Evolutionary conservation across 2,113 vertebrate genomes (phyloP), one percentile per base, ranked within the genome.

Genomic region (Alethe diademata): DNA sequence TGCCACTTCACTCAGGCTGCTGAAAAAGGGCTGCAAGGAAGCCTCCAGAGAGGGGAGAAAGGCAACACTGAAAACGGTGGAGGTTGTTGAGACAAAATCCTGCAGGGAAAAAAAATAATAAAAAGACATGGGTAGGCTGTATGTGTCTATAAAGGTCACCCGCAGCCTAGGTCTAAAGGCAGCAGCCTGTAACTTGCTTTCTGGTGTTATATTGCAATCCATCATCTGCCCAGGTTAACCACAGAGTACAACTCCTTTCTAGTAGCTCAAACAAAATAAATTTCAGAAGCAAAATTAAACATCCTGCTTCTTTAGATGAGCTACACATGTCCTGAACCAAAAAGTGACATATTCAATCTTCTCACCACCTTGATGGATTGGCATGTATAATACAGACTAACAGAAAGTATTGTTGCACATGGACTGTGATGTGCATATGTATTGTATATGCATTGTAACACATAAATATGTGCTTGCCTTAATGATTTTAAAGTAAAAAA

Each of bases 401-500:
- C 73, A 42, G 86, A 89, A 78, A 53, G 8, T 62, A 80, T 91
- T 8, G 3, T 38, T 65, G 24, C 47, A 56, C 29, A 12, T 19
- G 11, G 64, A 60, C 20, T 51, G 7, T n/a, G 56, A 73, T 10
- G 28, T 9, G 14, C 19, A 31, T 18, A 12, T 23, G 25, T 36
- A n/a, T n/a, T 78, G 20, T 12, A 18, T 26, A 7, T 22, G 33
- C 35, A 50, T 25, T 33, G 14, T 25, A 67, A 57, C n/a, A 23
- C 13, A 29, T 11, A 69, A 47, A 72, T 36, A 40, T 26, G 1
- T 95, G 31, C 71, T 93, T 88, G 8, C 40, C 87, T 92, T 95
- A 81, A 71, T 91, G 48, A 54, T 83, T 95, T 94, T 93, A 84
- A 95, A 92, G 51, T 29, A 88, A 71, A 40, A 95, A 71, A 40